These are phyloP conservation scores for Alouatta palliata DNA, from an alignment of 2,113 vertebrate genomes.

Conservation along the genomic window DNA sequence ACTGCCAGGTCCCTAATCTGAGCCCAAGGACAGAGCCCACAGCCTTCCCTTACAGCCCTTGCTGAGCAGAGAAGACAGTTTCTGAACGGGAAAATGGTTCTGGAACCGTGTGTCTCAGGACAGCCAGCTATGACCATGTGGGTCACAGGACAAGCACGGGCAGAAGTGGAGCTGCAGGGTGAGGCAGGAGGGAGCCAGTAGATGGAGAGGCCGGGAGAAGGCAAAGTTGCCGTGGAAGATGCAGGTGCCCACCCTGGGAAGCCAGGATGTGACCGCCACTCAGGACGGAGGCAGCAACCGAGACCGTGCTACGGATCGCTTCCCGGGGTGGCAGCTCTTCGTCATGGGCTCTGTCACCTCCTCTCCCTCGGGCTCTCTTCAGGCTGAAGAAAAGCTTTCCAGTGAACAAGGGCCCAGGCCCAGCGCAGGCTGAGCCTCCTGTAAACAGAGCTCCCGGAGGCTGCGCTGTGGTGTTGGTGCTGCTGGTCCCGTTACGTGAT, in stretches of 20 bases:
- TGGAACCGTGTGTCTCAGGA: background rate
- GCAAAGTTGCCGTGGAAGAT: background rate
- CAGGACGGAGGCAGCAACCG: background rate
- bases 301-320: background rate
- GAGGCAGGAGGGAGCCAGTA: too few relatives aligned
- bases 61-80: background rate
- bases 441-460: background rate
- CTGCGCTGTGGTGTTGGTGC: background rate
- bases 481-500: background rate
- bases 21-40: background rate
- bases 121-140: background rate
- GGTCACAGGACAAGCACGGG: background rate
- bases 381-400: background rate
- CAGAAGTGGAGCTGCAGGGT: fast-evolving
- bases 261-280: background rate
- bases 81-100: background rate
- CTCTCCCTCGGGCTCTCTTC: background rate
- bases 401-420: background rate
- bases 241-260: background rate
- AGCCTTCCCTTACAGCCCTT: background rate
- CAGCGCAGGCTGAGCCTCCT: background rate
- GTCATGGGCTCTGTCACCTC: background rate
- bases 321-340: background rate
- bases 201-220: background rate
- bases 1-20: background rate